These are phyloP conservation scores for Sinosuthora webbiana DNA, from an alignment of 2,113 vertebrate genomes.

Conservation along the genomic window DNA sequence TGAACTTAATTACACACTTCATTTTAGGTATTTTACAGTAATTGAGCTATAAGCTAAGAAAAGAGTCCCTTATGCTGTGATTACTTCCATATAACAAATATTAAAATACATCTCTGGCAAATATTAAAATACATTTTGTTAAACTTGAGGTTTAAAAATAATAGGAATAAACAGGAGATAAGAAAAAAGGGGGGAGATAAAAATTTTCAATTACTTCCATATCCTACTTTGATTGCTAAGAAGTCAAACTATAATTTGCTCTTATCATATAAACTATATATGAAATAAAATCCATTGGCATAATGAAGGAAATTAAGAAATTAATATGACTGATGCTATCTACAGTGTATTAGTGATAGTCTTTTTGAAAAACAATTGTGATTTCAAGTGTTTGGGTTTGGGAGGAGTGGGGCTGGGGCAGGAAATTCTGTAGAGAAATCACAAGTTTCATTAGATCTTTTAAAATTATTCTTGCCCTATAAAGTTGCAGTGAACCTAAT, in stretches of 20 bases:
- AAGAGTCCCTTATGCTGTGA: neutral
- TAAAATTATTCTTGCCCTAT: neutral
- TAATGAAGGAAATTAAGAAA: neutral
- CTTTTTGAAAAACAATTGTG: neutral
- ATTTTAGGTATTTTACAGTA: neutral
- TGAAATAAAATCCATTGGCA: neutral
- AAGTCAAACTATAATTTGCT: neutral
- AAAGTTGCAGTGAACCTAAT: neutral
- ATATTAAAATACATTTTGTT: neutral
- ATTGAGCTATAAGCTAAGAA: neutral
- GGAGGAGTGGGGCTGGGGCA: fast-evolving
- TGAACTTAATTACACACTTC: neutral
- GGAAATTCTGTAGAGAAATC: neutral
- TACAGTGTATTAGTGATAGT: neutral
- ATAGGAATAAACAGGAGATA: neutral
- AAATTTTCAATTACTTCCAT: neutral
- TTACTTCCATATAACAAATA: neutral
- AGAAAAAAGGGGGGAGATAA: neutral
- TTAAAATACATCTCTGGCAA: neutral
- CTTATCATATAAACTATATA: neutral
- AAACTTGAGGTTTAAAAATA: neutral
- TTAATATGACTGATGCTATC: neutral
- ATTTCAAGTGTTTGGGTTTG: neutral
- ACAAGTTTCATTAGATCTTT: neutral
- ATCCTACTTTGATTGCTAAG: neutral